A percentile compares a stretch with the other conserved stretches of the same genome.
phyloP scores from a whole-genome alignment of 1,140 invertebrate species.

The Caerostris darwini region DNA sequence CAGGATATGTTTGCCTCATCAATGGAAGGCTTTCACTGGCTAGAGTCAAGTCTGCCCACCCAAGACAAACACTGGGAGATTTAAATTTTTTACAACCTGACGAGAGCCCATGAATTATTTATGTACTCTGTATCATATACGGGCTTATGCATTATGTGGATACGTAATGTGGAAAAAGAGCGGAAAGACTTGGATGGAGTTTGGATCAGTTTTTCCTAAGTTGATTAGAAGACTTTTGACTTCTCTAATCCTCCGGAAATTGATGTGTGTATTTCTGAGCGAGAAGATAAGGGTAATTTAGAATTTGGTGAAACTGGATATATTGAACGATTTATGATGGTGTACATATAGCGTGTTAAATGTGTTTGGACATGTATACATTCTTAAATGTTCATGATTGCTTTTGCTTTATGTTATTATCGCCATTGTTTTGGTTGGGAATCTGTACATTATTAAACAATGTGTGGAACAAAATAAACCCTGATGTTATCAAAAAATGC shows the following conservation, averaged over 20 bases:
- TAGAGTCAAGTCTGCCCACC: neutral
- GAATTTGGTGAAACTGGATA: neutral
- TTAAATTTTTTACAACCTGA: constrained; percentile 6
- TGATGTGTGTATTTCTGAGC: neutral
- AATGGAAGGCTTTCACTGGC: neutral
- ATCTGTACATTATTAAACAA: too few relatives aligned
- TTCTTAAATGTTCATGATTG: too few relatives aligned
- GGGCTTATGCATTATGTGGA: neutral
- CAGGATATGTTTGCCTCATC: neutral
- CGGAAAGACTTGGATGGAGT: neutral
- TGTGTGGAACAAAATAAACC: too few relatives aligned
- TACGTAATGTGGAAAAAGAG: neutral
- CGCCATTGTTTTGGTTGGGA: too few relatives aligned
- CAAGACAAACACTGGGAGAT: neutral
- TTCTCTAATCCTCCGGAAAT: neutral
- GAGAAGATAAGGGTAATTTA: neutral
- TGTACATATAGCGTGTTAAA: too few relatives aligned
- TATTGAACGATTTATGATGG: too few relatives aligned
- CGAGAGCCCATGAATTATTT: constrained; percentile 19
- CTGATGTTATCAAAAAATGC: too few relatives aligned
- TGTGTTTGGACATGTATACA: too few relatives aligned
- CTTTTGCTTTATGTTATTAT: too few relatives aligned
- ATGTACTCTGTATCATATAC: neutral
- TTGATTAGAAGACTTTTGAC: neutral
- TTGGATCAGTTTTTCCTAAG: neutral